Base-by-base conservation (phyloP, 2,888 invertebrate genomes). In the Cynaeus angustus region DNA sequence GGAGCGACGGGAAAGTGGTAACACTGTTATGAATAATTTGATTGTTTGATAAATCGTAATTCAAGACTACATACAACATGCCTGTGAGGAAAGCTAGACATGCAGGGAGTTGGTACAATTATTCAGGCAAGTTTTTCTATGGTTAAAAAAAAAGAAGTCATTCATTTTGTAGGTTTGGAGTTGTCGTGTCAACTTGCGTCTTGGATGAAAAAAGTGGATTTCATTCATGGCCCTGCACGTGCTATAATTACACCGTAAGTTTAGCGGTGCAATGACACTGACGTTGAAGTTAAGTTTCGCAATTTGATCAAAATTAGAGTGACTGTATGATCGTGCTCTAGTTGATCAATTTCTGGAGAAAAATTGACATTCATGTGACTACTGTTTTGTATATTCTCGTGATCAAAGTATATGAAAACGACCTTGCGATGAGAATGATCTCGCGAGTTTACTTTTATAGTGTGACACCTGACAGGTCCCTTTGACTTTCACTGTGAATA, bases 41-140 rank as follows among this genome's bases (percentile, higher is more conserved):
- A 38, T 7, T 38, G 38, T 38, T 38, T n/a, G 9, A 38, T 38
- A 9, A 38, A 38, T 38, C 38, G n/a, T 8, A 37, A 37, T 37
- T 37, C 7, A 2, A 37, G 37, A n/a, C 2, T 37, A 5, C n/a
- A 37, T 21, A 21, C n/a, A 8, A n/a, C 12, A 92, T 92, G 92
- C 87, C 91, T 72, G 88, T 89, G 75, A 89, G 97, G 84, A 90
- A 91, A 87, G 96, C 97, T 80, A 90, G 93, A 79, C 97, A 98
- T 85, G 94, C 97, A 82, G 97, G 97, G 80, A 97, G 96, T 87
- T 98, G 98, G 98, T 98, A 98, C 83, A 90, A 94, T 33, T 92
- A 94, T 85, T 94, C 93, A 84, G 92, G 97, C 96, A 88, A 87
- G 88, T 53, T 14, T 41, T n/a, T 10, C 3, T 41, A 3, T 5